Base-by-base conservation (phyloP, 2,797 vertebrate genomes). In the Odontamblyopus rebecca region DNA sequence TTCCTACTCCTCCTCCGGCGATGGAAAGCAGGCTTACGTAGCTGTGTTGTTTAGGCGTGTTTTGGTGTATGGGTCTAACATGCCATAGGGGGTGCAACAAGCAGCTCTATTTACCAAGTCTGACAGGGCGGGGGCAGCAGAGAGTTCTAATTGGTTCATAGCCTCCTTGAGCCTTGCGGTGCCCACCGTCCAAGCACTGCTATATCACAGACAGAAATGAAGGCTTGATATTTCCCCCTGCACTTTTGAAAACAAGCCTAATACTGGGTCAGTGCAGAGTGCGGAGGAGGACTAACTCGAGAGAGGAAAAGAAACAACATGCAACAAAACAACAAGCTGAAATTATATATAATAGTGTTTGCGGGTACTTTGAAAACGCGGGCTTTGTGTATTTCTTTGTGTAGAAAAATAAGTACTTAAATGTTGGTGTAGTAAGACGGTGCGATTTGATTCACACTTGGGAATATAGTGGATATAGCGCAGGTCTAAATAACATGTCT, bases 111-210 rank as follows among this genome's bases (percentile, higher is more conserved):
- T 87, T 89, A 85, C 85, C 85, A 79, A 71, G 80, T 77, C 86
- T 85, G 90, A 85, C 85, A 87, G 35, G 73, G 82, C 82, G 81
- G 81, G 77, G 78, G 86, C 75, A 9, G 75, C 82, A 74, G 79
- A 79, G 79, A 81, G 74, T 81, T 79, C 84, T 91, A 89, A 93
- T 93, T 92, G 90, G 88, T 88, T 88, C 80, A 74, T 72, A 48
- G 88, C 80, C 82, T 87, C 76, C 82, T 87, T 76, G 79, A 88
- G 79, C 79, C 74, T 80, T 69, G 56, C 70, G 76, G 86, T 74
- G 75, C 71, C 30, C 79, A 82, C 80, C 56, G 79, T 85, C 67
- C 60, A 78, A 86, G 86, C 88, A 80, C 68, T 75, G 80, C 79
- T 78, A 74, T 83, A 81, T 74, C 71, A 68, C 81, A 23, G 74